Base-by-base conservation (phyloP, 2,113 vertebrate genomes). In the Rousettus leschenaultii region DNA sequence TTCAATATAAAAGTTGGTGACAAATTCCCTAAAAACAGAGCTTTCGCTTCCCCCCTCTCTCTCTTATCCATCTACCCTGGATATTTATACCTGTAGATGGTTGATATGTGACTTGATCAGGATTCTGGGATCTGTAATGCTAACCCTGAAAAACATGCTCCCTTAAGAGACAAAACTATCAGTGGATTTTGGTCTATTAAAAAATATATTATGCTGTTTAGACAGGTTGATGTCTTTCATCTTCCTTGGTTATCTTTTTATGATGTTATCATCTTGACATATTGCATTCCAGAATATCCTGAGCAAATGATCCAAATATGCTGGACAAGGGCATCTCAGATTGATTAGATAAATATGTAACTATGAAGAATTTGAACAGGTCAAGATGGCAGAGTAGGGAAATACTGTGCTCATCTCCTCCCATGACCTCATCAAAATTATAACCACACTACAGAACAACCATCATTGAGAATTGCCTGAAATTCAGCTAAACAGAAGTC, bases 271-370 rank as follows among this genome's bases (percentile, higher is more conserved):
- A 94, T 92, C 38, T 55, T 71, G 16, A 85, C 24, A 74, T 55
- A 80, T 45, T 84, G 55, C 66, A 82, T 95, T 94, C 51, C 73
- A 92, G 45, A 78, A 86, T 89, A 89, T 78, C 16, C 28, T 91
- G 11, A 75, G 35, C n/a, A 95, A 93, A 86, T 51, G 48, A 95
- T 80, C 21, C 57, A 93, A 87, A 82, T 63, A 61, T 51, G 12
- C 75, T 90, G 33, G 71, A 19, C 19, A 63, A 84, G 65, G 66
- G 83, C 1, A 77, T 9, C 15, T 82, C 66, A 95, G 26, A 48
- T 7, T 89, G 51, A 70, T 88, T 93, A 85, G 71, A 61, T 91
- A 84, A 85, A 82, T 68, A 86, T 63, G 22, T 66, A 96, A 87
- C 61, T 84, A 45, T 9, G 38, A 78, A 87, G 33, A 89, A 74